Evolutionary conservation across 1,140 invertebrate genomes (phyloP), one percentile per base, ranked within the genome.

Genomic region (Globodera rostochiensis): DNA sequence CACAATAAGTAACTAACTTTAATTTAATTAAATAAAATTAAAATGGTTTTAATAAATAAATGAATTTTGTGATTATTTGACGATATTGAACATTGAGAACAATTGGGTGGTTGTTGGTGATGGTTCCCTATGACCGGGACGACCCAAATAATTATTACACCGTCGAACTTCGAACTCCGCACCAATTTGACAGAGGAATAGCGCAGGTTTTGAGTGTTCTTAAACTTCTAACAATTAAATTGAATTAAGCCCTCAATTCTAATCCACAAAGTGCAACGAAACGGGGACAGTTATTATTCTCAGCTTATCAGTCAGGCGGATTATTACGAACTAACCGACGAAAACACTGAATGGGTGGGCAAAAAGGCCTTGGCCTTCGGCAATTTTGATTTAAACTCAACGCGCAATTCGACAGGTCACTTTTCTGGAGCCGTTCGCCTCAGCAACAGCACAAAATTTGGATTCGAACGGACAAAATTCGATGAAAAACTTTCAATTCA

Each of bases 101-200:
- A 9, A 57, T 76, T 11, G 87, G 86, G 8, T 88, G 88, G 87
- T 75, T 88, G 19, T 67, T 90, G n/a, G 79, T 90, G 6, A 80
- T 86, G 79, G 84, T 88, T n/a, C 87, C 87, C 6, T 88, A 87
- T 73, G 85, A 87, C 45, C 64, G 87, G 45, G 82, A 86, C 66
- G 84, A 88, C 57, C 87, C 87, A 9, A 69, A 74, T 21, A 88
- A 89, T 79, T 88, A 88, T 21, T 88, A 84, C 69, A 88, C 87
- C 8, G 81, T 88, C 15, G 87, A 88, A 50, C 71, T 87, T 19
- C 45, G 88, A 47, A 88, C 87, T 9, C 88, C 85, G 2, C 73
- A 86, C 53, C 79, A 81, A 19, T 73, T 85, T 74, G 87, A 88
- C 78, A 60, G 73, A 11, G 88, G 85, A n/a, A 89, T 88, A 69